Conservation (phyloP, 2,113 vertebrate species). For the Erinaceus europaeus region DNA sequence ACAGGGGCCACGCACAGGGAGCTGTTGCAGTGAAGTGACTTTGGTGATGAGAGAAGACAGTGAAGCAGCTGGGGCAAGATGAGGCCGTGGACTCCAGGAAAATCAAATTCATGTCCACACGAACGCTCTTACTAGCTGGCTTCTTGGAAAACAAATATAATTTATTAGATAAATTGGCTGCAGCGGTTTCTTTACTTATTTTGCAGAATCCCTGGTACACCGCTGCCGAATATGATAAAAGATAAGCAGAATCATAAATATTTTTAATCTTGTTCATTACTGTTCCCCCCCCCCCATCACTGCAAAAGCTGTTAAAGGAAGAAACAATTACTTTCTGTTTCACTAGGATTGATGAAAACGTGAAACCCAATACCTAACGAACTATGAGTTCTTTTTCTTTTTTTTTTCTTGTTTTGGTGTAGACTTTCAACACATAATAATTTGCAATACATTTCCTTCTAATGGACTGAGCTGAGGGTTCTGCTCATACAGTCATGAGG, state of each 20-base stretch:
- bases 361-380: conserved; percentile 42
- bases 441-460: conserved; percentile 52
- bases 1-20: neutral
- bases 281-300: neutral
- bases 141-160: conserved; percentile 65
- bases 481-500: conserved; percentile 12
- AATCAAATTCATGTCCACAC: conserved; percentile 41
- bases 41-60: conserved; percentile 71
- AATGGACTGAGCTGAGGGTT: conserved; percentile 53
- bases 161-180: conserved; percentile 64
- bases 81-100: conserved; percentile 54
- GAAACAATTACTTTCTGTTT: conserved; percentile 19
- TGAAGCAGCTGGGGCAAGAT: conserved; percentile 73
- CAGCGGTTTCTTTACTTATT: conserved; percentile 22
- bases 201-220: conserved; percentile 1
- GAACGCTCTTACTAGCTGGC: conserved; percentile 47
- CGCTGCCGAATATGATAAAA: conserved; percentile 9
- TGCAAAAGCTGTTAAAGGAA: conserved; percentile 13
- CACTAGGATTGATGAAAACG: conserved; percentile 50
- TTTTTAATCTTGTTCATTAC: conserved; percentile 40
- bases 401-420: neutral
- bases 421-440: conserved; percentile 50
- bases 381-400: conserved; percentile 47
- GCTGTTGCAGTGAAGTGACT: conserved; percentile 56
- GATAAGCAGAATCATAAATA: neutral